Evolutionary conservation across 2,113 vertebrate genomes (phyloP).

Genomic region (Felis chaus): DNA sequence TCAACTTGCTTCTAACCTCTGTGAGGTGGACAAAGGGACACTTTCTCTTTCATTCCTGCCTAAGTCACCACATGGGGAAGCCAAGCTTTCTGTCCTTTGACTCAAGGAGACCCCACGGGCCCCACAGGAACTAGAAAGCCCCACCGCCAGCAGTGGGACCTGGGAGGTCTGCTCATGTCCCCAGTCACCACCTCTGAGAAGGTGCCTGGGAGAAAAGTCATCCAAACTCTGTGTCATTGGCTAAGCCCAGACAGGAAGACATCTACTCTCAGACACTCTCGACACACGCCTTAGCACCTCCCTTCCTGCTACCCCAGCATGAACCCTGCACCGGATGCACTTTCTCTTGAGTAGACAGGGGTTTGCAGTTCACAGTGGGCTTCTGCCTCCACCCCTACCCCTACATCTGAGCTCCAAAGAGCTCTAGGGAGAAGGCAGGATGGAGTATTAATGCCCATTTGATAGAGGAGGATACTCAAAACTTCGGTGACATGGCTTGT

Average conservation of each 20-base stretch:
- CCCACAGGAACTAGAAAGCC: background rate
- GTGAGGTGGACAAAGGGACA: background rate
- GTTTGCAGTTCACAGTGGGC: background rate
- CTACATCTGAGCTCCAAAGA: background rate
- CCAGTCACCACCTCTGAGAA: background rate
- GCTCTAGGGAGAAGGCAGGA: background rate
- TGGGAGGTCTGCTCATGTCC: background rate
- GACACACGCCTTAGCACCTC: too few relatives aligned
- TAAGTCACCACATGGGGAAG: background rate
- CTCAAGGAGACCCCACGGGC: background rate
- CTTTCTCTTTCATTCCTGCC: background rate
- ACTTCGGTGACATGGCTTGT: background rate
- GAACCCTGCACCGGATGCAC: rapidly evolving
- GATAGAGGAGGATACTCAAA: background rate
- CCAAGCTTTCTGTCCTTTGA: background rate
- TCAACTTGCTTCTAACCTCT: background rate
- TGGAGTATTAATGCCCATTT: background rate
- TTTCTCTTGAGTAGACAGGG: background rate
- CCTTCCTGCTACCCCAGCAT: background rate
- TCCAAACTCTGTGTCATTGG: background rate
- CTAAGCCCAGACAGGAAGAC: background rate
- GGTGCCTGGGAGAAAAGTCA: background rate
- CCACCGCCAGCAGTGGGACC: background rate
- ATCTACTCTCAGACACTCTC: background rate
- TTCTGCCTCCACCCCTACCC: background rate